Evolutionary conservation across 2,113 vertebrate species (phyloP).

Genomic region (Galbula dea): DNA sequence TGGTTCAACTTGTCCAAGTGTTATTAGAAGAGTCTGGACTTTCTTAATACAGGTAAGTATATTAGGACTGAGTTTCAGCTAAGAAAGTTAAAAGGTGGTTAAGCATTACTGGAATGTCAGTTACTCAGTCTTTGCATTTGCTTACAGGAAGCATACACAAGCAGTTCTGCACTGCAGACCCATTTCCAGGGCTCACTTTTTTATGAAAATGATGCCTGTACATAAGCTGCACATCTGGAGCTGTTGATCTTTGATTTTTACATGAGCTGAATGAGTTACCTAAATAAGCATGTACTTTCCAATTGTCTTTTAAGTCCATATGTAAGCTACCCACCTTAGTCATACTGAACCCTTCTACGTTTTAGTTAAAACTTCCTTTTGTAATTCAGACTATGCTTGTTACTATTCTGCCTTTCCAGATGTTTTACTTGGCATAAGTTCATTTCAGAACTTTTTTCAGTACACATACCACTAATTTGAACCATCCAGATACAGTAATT

Average conservation of each 20-base stretch:
- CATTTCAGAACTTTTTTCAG: background rate
- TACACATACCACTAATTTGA: background rate
- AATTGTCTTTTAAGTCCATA: background rate
- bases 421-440: background rate
- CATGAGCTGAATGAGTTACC: background rate
- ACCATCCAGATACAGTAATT: constrained; percentile 4
- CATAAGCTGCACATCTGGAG: constrained; percentile 3
- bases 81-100: background rate
- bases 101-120: background rate
- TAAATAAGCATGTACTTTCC: background rate
- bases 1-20: background rate
- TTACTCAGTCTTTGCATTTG: background rate
- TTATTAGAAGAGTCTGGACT: background rate
- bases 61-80: background rate
- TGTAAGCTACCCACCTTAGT: background rate
- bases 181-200: background rate
- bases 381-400: background rate
- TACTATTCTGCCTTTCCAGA: constrained; percentile 13
- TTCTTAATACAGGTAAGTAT: background rate
- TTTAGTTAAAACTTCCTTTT: constrained; percentile 6
- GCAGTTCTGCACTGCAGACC: background rate
- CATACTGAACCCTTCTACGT: background rate
- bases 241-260: background rate
- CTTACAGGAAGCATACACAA: background rate
- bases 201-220: background rate